Conservation (phyloP, 2,797 vertebrate species). For the Crenuchus spilurus region DNA sequence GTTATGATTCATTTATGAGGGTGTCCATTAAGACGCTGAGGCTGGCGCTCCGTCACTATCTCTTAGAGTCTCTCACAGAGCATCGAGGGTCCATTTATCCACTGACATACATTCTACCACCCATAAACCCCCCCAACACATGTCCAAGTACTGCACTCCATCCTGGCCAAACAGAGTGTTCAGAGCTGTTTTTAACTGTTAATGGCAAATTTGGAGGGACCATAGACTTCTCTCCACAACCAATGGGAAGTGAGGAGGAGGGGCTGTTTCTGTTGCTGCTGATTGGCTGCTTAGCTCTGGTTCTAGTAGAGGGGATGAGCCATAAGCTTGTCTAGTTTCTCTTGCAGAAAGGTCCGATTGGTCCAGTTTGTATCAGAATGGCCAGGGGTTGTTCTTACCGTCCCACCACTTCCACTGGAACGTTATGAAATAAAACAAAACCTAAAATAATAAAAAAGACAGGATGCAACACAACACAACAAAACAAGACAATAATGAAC, state of each 20-base stretch:
- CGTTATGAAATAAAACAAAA: constrained; percentile 99
- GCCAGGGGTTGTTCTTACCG: constrained; percentile 75
- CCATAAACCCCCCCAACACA: constrained; percentile 22
- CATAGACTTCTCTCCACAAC: constrained; percentile 4
- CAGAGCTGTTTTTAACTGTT: too few species aligned
- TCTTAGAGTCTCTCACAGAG: constrained; percentile 39
- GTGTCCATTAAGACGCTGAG: constrained; percentile 43
- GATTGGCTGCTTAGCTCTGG: constrained; percentile 41
- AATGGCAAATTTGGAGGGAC: too few species aligned
- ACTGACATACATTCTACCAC: constrained; percentile 50
- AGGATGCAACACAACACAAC: constrained; percentile 70
- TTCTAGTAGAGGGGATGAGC: constrained; percentile 26
- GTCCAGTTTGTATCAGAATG: constrained; percentile 41
- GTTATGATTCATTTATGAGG: constrained; percentile 54
- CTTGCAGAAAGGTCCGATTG: constrained; percentile 27
- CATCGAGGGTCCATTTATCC: constrained; percentile 37
- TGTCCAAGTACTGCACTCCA: constrained; percentile 11
- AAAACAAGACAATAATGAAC: constrained; percentile 62
- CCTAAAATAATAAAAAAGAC: constrained; percentile 96
- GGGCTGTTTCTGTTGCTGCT: constrained; percentile 28
- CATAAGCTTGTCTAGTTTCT: constrained; percentile 14
- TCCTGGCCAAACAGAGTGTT: too few species aligned
- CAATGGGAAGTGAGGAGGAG: constrained; percentile 16
- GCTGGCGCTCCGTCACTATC: constrained; percentile 11
- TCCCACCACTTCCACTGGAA: constrained; percentile 94